Conservation (phyloP, 2,888 invertebrate genomes). For the Neuroscelio doddi region DNA sequence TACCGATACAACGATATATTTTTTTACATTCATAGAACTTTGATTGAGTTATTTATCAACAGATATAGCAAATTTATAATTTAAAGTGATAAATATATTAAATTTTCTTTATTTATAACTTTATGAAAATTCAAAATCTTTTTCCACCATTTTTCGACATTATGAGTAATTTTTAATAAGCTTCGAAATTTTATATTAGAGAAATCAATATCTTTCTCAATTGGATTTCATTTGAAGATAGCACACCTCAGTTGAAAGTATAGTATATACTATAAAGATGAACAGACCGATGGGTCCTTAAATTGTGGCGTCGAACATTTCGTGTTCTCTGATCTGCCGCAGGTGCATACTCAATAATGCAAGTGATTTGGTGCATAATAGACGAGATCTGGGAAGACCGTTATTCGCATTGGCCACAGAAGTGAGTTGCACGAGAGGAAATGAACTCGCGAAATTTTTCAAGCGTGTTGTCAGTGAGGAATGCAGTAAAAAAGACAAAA, state of each 20-base stretch:
- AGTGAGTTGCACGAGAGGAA: conserved; percentile 33
- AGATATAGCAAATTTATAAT: no score
- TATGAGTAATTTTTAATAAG: no score
- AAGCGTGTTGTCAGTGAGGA: conserved; percentile 26
- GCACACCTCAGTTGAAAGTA: conserved; percentile 12
- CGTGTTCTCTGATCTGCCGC: conserved; percentile 47
- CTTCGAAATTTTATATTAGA: conserved; percentile 12
- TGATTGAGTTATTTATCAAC: no score
- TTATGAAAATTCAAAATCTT: no score
- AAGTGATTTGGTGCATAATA: conserved; percentile 56
- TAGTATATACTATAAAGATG: conserved; percentile 33
- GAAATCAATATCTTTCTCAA: conserved; percentile 23
- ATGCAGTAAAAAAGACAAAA: conserved; percentile 21
- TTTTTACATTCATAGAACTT: no score
- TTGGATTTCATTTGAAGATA: conserved; percentile 24
- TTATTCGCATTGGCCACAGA: conserved; percentile 40
- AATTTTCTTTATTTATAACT: no score
- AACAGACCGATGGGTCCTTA: conserved; percentile 41
- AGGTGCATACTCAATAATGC: conserved; percentile 60
- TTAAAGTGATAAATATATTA: no score
- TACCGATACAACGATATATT: no score
- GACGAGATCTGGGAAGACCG: conserved; percentile 44
- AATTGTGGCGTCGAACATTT: conserved; percentile 43
- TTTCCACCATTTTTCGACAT: no score
- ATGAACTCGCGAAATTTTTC: conserved; percentile 50